A percentile compares a stretch with the other conserved stretches of the same genome.
Evolutionary conservation across 92 coral and sea anemone genomes (phyloP).

Genomic region (Anthopleura xanthogrammica): DNA sequence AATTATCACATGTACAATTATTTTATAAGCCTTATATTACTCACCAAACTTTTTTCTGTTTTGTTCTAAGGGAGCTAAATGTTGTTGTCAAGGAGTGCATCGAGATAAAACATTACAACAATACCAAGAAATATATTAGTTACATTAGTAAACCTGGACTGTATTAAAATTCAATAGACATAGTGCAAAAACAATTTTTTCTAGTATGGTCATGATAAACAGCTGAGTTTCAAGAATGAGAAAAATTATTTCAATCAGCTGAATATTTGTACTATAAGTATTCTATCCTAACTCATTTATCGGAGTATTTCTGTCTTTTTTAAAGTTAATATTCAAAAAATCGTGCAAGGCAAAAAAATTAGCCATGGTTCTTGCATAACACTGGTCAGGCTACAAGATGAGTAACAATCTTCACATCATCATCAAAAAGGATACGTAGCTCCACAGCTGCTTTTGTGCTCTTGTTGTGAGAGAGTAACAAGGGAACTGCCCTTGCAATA

Average conservation of each 20-base stretch:
- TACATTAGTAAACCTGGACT: too few species aligned
- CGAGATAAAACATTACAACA: background rate
- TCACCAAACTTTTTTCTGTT: slow-evolving; percentile 53
- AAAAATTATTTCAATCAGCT: background rate
- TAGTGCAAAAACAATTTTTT: background rate
- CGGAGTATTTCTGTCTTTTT: background rate
- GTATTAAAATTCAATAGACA: too few species aligned
- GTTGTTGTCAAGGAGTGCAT: slow-evolving; percentile 21
- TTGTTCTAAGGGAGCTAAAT: slow-evolving; percentile 32
- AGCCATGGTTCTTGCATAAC: slow-evolving; percentile 16
- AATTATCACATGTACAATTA: background rate
- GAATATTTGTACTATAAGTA: background rate
- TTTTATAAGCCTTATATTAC: slow-evolving; percentile 1
- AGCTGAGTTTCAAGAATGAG: background rate
- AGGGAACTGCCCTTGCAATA: slow-evolving; percentile 27
- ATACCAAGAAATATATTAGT: too few species aligned
- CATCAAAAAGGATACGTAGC: slow-evolving; percentile 29
- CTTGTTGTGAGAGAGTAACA: slow-evolving; percentile 9
- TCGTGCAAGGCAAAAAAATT: too few species aligned
- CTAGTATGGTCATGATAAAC: background rate
- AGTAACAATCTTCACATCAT: background rate
- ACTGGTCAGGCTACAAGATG: background rate
- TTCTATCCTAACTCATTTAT: background rate
- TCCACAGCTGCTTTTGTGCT: slow-evolving; percentile 21
- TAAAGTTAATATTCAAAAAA: background rate